Conservation (phyloP, 2,797 vertebrate species). For the Jordanella pulchra region DNA sequence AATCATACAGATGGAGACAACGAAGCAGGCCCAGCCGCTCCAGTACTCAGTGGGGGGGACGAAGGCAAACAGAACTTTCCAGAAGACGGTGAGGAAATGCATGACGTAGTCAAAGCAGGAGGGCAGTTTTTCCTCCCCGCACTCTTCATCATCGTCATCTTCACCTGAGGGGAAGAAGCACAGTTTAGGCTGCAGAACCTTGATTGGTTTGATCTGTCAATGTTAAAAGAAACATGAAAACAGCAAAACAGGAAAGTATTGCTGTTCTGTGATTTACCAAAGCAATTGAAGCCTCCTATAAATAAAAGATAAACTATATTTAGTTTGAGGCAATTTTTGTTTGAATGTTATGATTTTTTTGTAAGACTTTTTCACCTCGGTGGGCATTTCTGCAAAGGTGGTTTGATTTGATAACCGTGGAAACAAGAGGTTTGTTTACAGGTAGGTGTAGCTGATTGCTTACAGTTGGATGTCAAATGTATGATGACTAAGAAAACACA, state of each 20-base stretch:
- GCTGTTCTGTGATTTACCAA: background rate
- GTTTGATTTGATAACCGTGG: slow-evolving; percentile 4
- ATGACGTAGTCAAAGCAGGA: slow-evolving; percentile 99
- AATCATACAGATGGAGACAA: slow-evolving; percentile 96
- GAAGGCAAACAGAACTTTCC: slow-evolving; percentile 98
- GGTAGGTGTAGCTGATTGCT: background rate
- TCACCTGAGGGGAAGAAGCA: slow-evolving; percentile 80
- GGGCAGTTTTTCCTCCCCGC: slow-evolving; percentile 96
- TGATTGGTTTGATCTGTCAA: background rate
- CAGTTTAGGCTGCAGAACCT: background rate
- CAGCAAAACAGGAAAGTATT: background rate
- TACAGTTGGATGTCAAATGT: background rate
- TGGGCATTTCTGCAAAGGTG: background rate
- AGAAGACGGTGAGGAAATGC: slow-evolving; percentile 99
- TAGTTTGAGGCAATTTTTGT: too few species aligned
- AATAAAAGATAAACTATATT: background rate
- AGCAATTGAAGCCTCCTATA: background rate
- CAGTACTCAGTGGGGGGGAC: slow-evolving; percentile 98
- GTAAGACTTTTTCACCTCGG: background rate
- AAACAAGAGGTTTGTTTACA: background rate
- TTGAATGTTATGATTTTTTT: background rate
- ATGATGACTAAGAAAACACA: background rate
- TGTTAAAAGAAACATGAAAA: background rate
- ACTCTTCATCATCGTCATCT: slow-evolving; percentile 95
- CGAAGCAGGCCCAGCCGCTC: slow-evolving; percentile 98